Percentiles rank a stretch among this genome's conserved stretches.
Evolutionary conservation across 2,888 invertebrate species (phyloP).

Genomic region (Luperina testacea): DNA sequence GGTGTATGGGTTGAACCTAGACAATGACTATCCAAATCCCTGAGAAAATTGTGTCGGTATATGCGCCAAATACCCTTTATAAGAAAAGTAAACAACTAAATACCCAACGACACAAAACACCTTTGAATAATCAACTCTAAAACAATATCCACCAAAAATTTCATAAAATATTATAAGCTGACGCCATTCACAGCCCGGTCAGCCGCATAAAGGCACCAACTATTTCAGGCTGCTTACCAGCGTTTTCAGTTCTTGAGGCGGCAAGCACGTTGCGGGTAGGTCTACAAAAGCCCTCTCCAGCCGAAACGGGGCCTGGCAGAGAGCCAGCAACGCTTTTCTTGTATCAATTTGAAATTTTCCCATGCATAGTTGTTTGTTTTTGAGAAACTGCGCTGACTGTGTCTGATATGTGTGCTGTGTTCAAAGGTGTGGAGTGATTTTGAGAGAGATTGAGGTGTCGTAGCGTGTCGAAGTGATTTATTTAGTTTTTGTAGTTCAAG

Average conservation of each 20-base stretch:
- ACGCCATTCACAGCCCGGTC: constrained; percentile 58
- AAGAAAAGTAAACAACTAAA: background rate
- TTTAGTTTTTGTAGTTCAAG: background rate
- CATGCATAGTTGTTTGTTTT: constrained; percentile 66
- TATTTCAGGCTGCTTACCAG: constrained; percentile 70
- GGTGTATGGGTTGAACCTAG: background rate
- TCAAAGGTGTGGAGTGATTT: constrained; percentile 23
- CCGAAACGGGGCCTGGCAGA: constrained; percentile 74
- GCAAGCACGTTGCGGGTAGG: constrained; percentile 64
- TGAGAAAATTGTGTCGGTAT: background rate
- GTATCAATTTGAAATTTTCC: constrained; percentile 77
- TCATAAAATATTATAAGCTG: constrained; percentile 31
- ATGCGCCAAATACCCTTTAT: background rate
- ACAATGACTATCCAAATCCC: background rate
- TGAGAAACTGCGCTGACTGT: constrained; percentile 57
- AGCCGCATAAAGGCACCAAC: constrained; percentile 64
- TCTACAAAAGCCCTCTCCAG: constrained; percentile 77
- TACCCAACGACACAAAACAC: background rate
- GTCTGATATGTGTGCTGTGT: constrained; percentile 28
- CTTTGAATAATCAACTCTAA: background rate
- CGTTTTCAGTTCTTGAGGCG: constrained; percentile 73
- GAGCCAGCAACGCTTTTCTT: constrained; percentile 73
- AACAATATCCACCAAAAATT: constrained; percentile 16
- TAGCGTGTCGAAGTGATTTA: background rate
- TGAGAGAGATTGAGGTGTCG: constrained; percentile 18